Evolutionary conservation across 2,888 invertebrate genomes (phyloP), one percentile per base, ranked within the genome.

Genomic region (Actias luna): DNA sequence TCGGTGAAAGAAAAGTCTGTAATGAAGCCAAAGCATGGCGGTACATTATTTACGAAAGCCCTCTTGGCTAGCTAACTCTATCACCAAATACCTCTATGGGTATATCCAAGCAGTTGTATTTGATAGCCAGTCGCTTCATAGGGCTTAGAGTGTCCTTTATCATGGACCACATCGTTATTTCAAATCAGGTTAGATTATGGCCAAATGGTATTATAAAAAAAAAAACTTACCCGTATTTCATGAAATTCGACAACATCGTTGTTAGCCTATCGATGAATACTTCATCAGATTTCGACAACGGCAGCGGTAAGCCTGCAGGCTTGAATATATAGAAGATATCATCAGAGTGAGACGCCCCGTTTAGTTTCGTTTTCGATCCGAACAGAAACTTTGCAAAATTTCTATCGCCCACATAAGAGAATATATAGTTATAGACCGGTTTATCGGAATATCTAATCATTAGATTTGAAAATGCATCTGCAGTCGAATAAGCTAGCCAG

Each of bases 241-340:
- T 89, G 69, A 92, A 92, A 76, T 91, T 88, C 46, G 85, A 74
- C 57, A 90, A 67, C 84, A 92, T 81, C 1, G 84, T 83, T 18
- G 89, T 87, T 52, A 85, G 68, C 65, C 79, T 77, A 39, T 89
- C 81, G 35, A 89, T 82, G 67, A 88, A 75, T 46, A 79, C 72
- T 61, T 72, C 76, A 68, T 92, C 92, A 8, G 64, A 58, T 1
- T 63, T 63, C 0, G 80, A 76, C 27, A 87, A 63, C 18, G 70
- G 62, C 31, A 87, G 63, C 16, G 79, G 60, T 29, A 88, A 59
- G 0, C 89, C 91, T 2, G 66, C 79, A 0, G 92, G 92, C 67
- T 87, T 87, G 75, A 89, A 92, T 35, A 89, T 63, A 75, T 92
- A 92, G 75, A 92, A 90, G 14, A 91, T 64, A 62, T 92, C 92